A percentile compares a stretch with the other conserved stretches of the same genome.
Conservation (phyloP, 2,113 vertebrate genomes). For the Ceratotherium simum region DNA sequence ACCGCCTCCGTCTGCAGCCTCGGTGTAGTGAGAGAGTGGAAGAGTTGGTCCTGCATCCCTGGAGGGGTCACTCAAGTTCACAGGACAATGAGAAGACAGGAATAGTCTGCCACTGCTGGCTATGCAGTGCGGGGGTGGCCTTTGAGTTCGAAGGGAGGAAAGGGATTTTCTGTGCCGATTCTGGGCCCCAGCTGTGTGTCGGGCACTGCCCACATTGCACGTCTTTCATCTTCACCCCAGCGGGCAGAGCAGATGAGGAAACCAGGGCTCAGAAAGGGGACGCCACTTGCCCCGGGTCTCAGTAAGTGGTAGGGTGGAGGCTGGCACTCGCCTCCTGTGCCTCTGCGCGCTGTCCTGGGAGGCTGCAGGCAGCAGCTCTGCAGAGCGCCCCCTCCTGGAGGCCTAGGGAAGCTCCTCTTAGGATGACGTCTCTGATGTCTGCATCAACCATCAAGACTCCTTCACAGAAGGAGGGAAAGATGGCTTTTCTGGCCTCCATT, state of each 20-base stretch:
- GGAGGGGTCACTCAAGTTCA: background rate
- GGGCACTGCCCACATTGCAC: too few relatives aligned
- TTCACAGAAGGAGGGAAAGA: background rate
- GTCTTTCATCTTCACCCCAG: background rate
- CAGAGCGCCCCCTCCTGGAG: background rate
- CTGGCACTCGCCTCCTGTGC: background rate
- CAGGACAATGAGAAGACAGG: background rate
- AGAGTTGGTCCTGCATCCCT: background rate
- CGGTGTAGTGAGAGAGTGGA: background rate
- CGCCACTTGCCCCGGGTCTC: background rate
- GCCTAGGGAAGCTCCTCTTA: background rate
- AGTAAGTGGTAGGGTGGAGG: background rate
- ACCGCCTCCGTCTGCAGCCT: background rate
- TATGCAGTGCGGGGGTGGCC: rapidly evolving
- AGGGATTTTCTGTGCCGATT: background rate
- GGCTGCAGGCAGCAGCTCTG: background rate
- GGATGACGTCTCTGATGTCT: background rate
- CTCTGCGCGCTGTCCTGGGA: background rate
- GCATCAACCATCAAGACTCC: too few relatives aligned
- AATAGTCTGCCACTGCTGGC: background rate
- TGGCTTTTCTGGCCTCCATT: background rate
- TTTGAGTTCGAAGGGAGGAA: background rate
- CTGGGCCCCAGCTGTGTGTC: background rate
- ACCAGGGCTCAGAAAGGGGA: background rate
- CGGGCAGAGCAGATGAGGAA: background rate